Evolutionary conservation across 2,888 invertebrate genomes (phyloP).

Genomic region (Meta bourneti): DNA sequence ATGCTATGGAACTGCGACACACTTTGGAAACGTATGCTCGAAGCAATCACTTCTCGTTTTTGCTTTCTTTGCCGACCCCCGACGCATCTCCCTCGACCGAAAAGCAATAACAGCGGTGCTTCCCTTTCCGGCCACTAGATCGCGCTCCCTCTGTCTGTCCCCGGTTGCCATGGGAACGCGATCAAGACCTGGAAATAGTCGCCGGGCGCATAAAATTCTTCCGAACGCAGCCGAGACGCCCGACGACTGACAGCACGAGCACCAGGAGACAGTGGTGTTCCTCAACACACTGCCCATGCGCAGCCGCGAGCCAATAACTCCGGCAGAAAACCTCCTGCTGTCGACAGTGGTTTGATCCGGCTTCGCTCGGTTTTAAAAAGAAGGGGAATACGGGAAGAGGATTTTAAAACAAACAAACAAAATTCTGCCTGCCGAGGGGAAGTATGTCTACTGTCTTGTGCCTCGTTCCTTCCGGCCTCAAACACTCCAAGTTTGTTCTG

Average conservation of each 20-base stretch:
- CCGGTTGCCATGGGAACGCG: conserved; percentile 20
- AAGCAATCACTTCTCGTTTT: neutral
- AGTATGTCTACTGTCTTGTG: conserved; percentile 14
- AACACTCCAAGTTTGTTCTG: conserved; percentile 13
- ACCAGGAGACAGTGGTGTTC: conserved; percentile 19
- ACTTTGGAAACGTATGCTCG: neutral
- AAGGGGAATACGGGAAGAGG: neutral
- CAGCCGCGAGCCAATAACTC: neutral
- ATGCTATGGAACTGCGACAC: neutral
- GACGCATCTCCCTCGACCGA: neutral
- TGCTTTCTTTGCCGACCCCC: neutral
- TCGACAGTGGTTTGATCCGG: conserved; percentile 6
- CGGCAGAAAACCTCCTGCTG: neutral
- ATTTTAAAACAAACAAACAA: conserved; percentile 17
- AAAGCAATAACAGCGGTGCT: neutral
- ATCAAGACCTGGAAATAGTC: conserved; percentile 15
- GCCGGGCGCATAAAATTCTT: conserved; percentile 8
- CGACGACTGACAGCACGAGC: neutral
- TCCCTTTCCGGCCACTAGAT: neutral
- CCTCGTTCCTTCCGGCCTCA: neutral
- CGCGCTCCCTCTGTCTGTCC: neutral
- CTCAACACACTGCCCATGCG: neutral
- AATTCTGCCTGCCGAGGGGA: neutral
- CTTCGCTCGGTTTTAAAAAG: neutral
- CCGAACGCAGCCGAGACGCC: neutral